Evolutionary conservation across 2,113 vertebrate genomes (phyloP).

Genomic region (Mystacornis crossleyi): DNA sequence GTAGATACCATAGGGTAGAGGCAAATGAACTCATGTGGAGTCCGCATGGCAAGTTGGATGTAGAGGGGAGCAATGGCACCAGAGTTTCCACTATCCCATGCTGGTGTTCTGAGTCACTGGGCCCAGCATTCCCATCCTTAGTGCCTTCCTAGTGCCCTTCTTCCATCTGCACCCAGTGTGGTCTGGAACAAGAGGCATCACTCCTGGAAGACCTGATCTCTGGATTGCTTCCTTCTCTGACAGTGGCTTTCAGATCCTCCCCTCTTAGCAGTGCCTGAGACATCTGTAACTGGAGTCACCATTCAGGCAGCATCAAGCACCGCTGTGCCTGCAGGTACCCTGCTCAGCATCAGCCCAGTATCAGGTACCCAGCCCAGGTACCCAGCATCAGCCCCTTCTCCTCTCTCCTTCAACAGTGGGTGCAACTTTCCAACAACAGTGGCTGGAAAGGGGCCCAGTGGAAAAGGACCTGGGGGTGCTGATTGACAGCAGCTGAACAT

Average conservation of each 20-base stretch:
- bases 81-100: background rate
- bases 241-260: background rate
- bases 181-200: background rate
- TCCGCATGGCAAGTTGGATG: background rate
- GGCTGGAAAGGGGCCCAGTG: accelerated
- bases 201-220: background rate
- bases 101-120: background rate
- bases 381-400: background rate
- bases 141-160: background rate
- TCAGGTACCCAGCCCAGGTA: too few relatives aligned
- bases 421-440: background rate
- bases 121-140: background rate
- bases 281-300: background rate
- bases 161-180: background rate
- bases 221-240: background rate
- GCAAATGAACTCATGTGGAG: background rate
- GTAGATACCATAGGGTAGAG: background rate
- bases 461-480: background rate
- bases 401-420: background rate
- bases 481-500: accelerated
- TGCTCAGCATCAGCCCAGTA: background rate
- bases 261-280: background rate
- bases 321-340: background rate
- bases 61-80: background rate
- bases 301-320: background rate